phyloP scores from a whole-genome alignment of 2,797 vertebrate species.

The Neosilurus hyrtlii region DNA sequence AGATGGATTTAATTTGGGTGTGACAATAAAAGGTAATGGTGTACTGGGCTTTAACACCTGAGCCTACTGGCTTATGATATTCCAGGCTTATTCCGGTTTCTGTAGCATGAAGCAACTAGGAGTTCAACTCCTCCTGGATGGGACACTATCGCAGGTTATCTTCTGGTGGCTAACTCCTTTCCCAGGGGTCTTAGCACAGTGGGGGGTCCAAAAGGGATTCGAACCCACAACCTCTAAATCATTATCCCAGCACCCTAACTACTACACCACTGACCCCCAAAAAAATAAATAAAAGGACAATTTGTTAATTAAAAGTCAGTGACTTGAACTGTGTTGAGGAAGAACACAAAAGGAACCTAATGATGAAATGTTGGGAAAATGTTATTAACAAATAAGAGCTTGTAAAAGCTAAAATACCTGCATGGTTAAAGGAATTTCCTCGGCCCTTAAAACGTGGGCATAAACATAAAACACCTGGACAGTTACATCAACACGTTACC shows the following conservation, averaged over 20 bases:
- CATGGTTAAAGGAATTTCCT: not conserved
- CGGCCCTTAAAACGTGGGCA: not conserved
- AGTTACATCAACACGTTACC: not conserved
- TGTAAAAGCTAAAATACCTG: not conserved
- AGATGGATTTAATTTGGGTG: not conserved
- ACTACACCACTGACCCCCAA: no score
- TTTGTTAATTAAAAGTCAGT: not conserved
- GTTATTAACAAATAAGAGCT: not conserved
- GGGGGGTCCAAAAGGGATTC: no score
- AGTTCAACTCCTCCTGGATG: no score
- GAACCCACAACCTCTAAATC: no score
- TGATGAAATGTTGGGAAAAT: not conserved
- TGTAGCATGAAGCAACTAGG: no score
- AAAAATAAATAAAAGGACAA: not conserved
- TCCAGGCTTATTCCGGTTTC: no score
- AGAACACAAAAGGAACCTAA: slow-evolving; percentile 8
- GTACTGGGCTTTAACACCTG: no score
- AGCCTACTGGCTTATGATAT: no score
- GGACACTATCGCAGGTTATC: no score
- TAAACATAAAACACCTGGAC: not conserved
- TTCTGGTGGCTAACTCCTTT: no score
- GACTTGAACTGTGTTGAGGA: not conserved
- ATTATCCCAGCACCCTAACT: no score
- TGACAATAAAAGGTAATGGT: not conserved
- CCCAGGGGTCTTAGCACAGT: no score